A percentile compares a stretch with the other conserved stretches of the same genome.
Evolutionary conservation across 2,797 vertebrate genomes (phyloP).

Genomic region (Diceros bicornis): DNA sequence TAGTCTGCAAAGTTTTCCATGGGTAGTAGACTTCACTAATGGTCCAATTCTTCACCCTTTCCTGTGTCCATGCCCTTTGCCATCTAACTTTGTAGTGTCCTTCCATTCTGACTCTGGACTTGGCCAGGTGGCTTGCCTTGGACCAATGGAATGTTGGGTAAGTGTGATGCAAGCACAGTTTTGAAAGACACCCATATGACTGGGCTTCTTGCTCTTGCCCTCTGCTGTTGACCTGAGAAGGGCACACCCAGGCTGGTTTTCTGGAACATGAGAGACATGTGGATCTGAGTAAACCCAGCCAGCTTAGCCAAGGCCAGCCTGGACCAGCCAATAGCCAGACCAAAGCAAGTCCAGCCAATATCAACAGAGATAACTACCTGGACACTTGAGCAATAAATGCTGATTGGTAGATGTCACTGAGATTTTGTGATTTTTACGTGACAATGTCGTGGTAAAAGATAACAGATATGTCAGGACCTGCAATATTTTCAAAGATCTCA

Average conservation of each 20-base stretch:
- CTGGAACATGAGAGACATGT: neutral
- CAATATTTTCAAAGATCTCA: neutral
- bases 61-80: neutral
- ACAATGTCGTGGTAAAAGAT: neutral
- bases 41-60: neutral
- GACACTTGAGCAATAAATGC: neutral
- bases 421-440: neutral
- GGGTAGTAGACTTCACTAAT: neutral
- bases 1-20: too few species aligned
- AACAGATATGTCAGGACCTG: neutral
- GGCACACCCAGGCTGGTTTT: too few species aligned
- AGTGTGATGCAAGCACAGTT: neutral
- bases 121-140: neutral
- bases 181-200: neutral
- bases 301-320: neutral
- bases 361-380: neutral
- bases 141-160: neutral
- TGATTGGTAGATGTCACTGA: neutral
- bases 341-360: neutral
- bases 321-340: neutral
- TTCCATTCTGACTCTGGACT: neutral
- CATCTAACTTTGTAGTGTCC: neutral
- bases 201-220: neutral
- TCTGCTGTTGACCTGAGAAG: neutral
- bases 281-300: neutral